Base-by-base conservation (phyloP, 2,797 vertebrate genomes). In the Lutjanus campechanus region DNA sequence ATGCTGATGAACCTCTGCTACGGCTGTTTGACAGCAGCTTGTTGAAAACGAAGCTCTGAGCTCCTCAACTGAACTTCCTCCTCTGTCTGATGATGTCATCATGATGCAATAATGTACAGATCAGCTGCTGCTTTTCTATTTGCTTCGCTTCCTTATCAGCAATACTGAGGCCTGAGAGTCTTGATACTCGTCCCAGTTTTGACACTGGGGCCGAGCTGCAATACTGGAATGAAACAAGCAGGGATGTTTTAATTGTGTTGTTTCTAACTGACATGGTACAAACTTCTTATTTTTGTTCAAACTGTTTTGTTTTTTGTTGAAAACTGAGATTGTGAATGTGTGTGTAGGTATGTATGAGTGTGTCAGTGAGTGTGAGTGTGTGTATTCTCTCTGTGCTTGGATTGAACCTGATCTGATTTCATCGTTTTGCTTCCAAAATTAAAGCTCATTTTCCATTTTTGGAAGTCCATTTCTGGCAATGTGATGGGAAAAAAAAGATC, bases 101-200 rank as follows among this genome's bases (percentile, higher is more conserved):
- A 86, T 92, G 92, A 97, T 97, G 97, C 97, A 98, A 98, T 98
- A 98, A 98, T 97, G 97, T 98, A 97, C 95, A 96, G 96, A 94
- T 95, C 36, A 87, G 94, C 95, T 88, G 92, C 90, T 92, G 96
- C 95, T 96, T 82, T 96, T 96, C 94, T 96, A 95, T 86, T 86
- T 56, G 76, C 80, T 85, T 69, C 8, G 63, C 73, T 77, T 86
- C 50, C 49, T 76, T 50, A 72, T 82, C 69, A 76, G 77, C 71
- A 77, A 73, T 66, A 85, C 61, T 41, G 60, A 69, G 65, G 25
- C 59, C 77, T 3, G 41, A 22, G 36, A n/a, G 77, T 58, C 59
- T 55, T 20, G 4, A 43, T 36, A 19, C 69, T 58, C 29, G 62
- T 59, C 17, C 15, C 29, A n/a, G 79, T 60, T 49, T 51, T 17